Base-by-base conservation (phyloP, 2,113 vertebrate genomes). In the Serinus canaria region DNA sequence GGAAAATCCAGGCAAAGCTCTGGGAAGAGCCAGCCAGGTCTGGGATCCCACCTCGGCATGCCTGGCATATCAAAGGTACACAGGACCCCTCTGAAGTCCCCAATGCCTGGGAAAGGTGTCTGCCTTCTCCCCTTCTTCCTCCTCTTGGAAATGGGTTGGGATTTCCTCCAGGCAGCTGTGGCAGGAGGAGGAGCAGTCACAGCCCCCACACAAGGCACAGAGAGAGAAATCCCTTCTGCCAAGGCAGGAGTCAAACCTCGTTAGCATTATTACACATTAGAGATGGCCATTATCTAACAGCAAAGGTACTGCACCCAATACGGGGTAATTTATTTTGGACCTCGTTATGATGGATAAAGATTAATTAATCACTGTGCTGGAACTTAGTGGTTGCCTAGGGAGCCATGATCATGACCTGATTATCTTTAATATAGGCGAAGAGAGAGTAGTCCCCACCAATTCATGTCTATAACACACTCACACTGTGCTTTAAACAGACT, bases 351-450 rank as follows among this genome's bases (percentile, higher is more conserved):
- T 74, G 59, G 83, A 86, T 93, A 91, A 89, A 88, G 89, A 91
- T 87, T 77, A 95, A 95, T 95, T 95, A 94, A 94, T 95, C 87
- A 90, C 85, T 2, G 6, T 35, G 55, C 72, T 96, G 91, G 55
- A 91, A 90, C 87, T 87, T 86, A 95, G 93, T 94, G 50, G 82
- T 88, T 95, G 91, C 90, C 94, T 91, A 74, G 94, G 91, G 92
- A 94, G 55, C 55, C 74, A 85, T 84, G 91, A 90, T 92, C 87
- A 85, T 67, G 91, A 95, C 90, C 87, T 88, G 89, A 91, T 94
- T 94, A 82, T 85, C 43, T 80, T 91, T 95, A 95, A 87, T 85
- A 55, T 5, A 35, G 84, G 78, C 64, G 70, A 93, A 83, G 78
- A 90, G 76, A 89, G 84, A 85, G 58, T 53, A 84, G 39, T 91